Conservation (phyloP, 2,888 invertebrate genomes). For the Lomographa bimaculata region DNA sequence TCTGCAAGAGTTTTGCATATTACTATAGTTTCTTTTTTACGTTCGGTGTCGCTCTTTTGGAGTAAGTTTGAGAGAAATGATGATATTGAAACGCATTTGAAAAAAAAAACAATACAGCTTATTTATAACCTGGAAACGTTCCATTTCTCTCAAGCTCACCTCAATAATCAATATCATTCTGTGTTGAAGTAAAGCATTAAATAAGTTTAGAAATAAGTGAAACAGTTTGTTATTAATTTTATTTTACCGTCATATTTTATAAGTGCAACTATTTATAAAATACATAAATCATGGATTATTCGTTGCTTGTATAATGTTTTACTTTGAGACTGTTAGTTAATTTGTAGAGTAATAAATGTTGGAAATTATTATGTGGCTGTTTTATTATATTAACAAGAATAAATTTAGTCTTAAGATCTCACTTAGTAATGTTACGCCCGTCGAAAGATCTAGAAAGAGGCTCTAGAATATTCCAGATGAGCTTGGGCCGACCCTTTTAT, state of each 20-base stretch:
- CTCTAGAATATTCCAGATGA: too few species aligned
- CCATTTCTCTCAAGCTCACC: slow-evolving; percentile 24
- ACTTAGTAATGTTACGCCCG: too few species aligned
- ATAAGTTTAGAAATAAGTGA: slow-evolving; percentile 27
- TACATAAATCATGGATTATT: slow-evolving; percentile 38
- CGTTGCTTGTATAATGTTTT: slow-evolving; percentile 52
- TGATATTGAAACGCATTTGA: too few species aligned
- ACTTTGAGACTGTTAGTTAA: slow-evolving; percentile 50
- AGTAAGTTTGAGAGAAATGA: slow-evolving; percentile 8
- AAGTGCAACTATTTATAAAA: slow-evolving; percentile 15
- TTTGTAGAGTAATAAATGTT: slow-evolving; percentile 62
- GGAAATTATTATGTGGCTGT: slow-evolving; percentile 30
- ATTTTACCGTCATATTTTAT: slow-evolving; percentile 12
- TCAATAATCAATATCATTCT: slow-evolving; percentile 1
- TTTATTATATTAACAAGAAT: too few species aligned
- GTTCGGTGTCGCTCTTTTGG: too few species aligned
- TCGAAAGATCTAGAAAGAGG: too few species aligned
- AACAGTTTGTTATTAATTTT: slow-evolving; percentile 22
- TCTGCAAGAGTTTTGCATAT: too few species aligned
- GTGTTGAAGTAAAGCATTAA: slow-evolving; percentile 46
- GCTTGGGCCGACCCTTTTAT: too few species aligned
- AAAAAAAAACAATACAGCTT: too few species aligned
- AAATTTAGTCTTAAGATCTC: too few species aligned
- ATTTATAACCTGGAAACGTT: not conserved
- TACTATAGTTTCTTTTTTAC: too few species aligned